A percentile compares a stretch with the other conserved stretches of the same genome.
These are phyloP conservation scores for Pseudococcus longispinus DNA, from an alignment of 2,888 invertebrate species.

Conservation along the genomic window DNA sequence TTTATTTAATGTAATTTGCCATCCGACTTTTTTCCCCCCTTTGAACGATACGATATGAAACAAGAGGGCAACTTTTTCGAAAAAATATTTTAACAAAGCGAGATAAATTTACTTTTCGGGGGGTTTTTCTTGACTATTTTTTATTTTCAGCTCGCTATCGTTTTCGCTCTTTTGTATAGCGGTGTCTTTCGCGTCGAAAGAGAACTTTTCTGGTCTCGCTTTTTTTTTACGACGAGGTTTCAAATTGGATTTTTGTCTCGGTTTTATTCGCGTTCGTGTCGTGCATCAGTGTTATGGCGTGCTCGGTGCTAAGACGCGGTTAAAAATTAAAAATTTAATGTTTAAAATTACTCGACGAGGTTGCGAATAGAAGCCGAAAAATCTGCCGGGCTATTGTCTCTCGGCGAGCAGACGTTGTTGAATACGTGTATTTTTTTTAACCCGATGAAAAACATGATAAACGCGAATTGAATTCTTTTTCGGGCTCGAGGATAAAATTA, in stretches of 20 bases:
- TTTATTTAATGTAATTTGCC: constrained; percentile 34
- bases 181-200: not conserved
- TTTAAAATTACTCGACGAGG: not conserved
- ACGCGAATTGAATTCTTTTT: not conserved
- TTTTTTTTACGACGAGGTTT: not conserved
- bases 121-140: not conserved
- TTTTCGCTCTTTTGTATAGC: not conserved
- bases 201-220: too few relatives aligned
- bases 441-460: not conserved
- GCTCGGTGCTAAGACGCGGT: not conserved
- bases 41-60: constrained; percentile 17
- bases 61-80: not conserved
- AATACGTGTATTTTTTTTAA: not conserved
- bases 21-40: constrained; percentile 4
- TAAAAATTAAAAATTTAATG: constrained; percentile 21
- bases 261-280: not conserved
- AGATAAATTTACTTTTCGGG: not conserved
- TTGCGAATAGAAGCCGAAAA: not conserved
- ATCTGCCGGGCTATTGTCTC: not conserved
- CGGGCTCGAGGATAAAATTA: not conserved
- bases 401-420: not conserved
- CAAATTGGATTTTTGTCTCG: not conserved
- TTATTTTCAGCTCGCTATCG: not conserved
- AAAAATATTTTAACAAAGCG: constrained; percentile 23
- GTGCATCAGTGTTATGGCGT: not conserved